Percentiles rank a stretch among this genome's conserved stretches.
Conservation (phyloP, 2,888 invertebrate species). For the Amblyjoppa proteus region DNA sequence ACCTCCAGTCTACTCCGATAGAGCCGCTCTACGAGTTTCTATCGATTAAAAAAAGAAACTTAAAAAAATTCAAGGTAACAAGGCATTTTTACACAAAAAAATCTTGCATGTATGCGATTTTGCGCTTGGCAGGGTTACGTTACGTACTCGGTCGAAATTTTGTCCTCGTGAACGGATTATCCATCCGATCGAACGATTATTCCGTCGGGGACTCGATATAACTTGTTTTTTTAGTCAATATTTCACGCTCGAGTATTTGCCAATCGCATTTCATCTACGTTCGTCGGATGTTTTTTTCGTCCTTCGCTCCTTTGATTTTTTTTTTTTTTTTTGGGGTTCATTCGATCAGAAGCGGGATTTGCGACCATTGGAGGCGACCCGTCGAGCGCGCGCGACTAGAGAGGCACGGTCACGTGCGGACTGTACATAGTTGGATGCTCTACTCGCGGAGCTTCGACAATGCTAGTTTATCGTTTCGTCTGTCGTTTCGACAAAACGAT, state of each 20-base stretch:
- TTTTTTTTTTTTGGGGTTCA: neutral
- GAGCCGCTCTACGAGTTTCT: too few relatives aligned
- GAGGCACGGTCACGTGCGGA: neutral
- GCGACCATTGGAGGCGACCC: neutral
- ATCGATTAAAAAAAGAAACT: too few relatives aligned
- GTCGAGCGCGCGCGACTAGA: neutral
- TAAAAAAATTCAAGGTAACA: neutral
- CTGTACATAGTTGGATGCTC: neutral
- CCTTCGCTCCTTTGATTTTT: neutral
- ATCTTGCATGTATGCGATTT: neutral
- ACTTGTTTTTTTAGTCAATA: neutral
- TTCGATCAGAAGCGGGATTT: neutral
- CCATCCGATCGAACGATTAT: neutral
- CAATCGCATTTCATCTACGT: too few relatives aligned
- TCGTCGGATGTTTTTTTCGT: too few relatives aligned
- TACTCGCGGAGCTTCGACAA: neutral
- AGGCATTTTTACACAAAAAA: neutral
- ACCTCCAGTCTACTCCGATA: too few relatives aligned
- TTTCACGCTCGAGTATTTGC: neutral
- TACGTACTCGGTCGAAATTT: neutral
- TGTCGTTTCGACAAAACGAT: slow-evolving; percentile 46
- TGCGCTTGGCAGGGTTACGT: neutral
- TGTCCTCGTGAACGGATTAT: neutral
- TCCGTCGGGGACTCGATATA: neutral
- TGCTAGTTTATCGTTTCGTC: neutral